Evolutionary conservation across 2,113 vertebrate species (phyloP).

Genomic region (Eira barbara): DNA sequence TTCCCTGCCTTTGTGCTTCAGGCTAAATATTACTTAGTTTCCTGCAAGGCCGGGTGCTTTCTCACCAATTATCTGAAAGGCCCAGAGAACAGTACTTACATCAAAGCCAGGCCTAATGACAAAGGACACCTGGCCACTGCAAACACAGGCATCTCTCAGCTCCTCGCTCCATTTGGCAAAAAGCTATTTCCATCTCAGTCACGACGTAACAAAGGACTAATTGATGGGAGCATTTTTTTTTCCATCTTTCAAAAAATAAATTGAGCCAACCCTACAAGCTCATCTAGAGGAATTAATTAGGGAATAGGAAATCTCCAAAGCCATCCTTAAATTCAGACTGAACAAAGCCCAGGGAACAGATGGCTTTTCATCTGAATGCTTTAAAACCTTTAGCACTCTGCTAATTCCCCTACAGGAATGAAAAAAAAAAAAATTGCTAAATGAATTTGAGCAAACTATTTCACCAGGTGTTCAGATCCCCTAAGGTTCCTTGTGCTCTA

Average conservation of each 20-base stretch:
- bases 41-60: constrained; percentile 43
- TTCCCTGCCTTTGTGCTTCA: constrained; percentile 44
- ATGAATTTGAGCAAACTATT: constrained; percentile 66
- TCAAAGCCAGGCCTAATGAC: constrained; percentile 71
- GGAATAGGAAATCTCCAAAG: constrained; percentile 80
- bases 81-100: constrained; percentile 61
- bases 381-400: constrained; percentile 75
- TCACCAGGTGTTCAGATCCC: constrained; percentile 75
- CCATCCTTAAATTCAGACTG: constrained; percentile 75
- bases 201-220: constrained; percentile 74
- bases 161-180: constrained; percentile 71
- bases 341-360: constrained; percentile 77
- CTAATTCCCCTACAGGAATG: constrained; percentile 74
- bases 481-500: constrained; percentile 52
- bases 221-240: constrained; percentile 72
- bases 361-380: constrained; percentile 78
- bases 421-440: constrained; percentile 8
- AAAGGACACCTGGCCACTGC: constrained; percentile 74
- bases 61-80: constrained; percentile 71
- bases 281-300: constrained; percentile 79
- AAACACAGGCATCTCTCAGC: constrained; percentile 72
- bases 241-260: constrained; percentile 77
- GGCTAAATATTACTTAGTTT: constrained; percentile 66
- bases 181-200: constrained; percentile 76
- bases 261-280: constrained; percentile 72